Evolutionary conservation across 2,797 vertebrate species (phyloP).

Genomic region (Menidia menidia): DNA sequence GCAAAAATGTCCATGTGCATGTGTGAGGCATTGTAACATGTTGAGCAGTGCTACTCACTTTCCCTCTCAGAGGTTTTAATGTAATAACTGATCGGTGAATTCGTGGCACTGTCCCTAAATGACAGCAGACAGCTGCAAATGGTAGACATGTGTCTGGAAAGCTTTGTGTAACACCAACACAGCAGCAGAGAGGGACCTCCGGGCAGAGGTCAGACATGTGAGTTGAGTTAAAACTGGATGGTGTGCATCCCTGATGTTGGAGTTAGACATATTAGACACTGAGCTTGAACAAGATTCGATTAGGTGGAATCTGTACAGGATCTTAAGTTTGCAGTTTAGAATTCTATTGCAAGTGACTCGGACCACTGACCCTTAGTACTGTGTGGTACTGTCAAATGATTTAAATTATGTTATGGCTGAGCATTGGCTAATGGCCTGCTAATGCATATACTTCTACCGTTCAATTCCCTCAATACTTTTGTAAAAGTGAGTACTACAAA

Average conservation of each 20-base stretch:
- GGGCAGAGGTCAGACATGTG: not conserved
- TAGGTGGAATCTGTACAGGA: not conserved
- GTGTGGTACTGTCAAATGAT: too few relatives aligned
- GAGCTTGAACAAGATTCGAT: not conserved
- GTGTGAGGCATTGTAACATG: not conserved
- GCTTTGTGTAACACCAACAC: not conserved
- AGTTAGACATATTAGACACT: not conserved
- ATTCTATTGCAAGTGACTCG: not conserved
- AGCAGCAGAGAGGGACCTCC: not conserved
- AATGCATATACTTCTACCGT: not conserved
- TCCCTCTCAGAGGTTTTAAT: not conserved
- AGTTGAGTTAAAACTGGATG: not conserved
- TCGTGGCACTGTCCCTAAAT: not conserved
- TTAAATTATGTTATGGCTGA: not conserved
- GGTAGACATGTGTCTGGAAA: constrained; percentile 6
- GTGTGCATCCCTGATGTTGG: not conserved
- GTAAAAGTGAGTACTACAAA: not conserved
- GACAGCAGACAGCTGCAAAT: not conserved
- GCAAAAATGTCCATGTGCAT: not conserved
- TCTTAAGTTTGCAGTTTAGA: not conserved
- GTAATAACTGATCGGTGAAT: not conserved
- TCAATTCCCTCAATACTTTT: not conserved
- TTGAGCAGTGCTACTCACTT: not conserved
- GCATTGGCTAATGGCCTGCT: not conserved
- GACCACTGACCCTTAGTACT: not conserved